Evolutionary conservation across 1,140 invertebrate species (phyloP), one percentile per base, ranked within the genome.

Genomic region (Drosophila ogumai): DNA sequence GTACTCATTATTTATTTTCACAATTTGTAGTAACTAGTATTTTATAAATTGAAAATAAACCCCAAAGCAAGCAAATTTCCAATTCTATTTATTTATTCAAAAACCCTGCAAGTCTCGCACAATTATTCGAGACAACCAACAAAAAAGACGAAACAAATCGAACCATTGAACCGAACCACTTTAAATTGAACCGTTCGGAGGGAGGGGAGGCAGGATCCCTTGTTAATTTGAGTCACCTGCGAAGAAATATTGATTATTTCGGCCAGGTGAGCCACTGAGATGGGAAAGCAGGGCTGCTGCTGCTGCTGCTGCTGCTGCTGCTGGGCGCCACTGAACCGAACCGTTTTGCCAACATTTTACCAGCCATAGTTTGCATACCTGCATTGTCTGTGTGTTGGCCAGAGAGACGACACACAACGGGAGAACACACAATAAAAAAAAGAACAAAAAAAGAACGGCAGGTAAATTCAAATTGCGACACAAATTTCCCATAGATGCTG

Each of bases 171-270:
- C 68, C 50, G 66, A 58, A 50, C 15, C 68, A 19, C 19, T 72
- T 71, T 71, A 71, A 71, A 57, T 71, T 57, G 68, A 71, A 34
- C 52, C 43, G 22, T 40, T 43, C 58, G 9, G 7, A 6, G 32
- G 2, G 25, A 9, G 25, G 10, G 17, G 25, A 64, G 57, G 25
- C 8, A 9, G 36, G 43, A 55, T 72, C 66, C 38, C 69, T 50
- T 72, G 67, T 72, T 72, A 58, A 72, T 72, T 72, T 72, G 69
- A 72, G 69, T 73, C 52, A 59, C 67, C 71, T 73, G 67, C 69
- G 54, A 72, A 73, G 69, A 73, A 73, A 72, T 73, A 73, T 73
- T 72, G 69, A 74, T 74, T 74, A 74, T 74, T 73, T 61, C 22
- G 57, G 13, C 47, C 47, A 58, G 22, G 22, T 56, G 50, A 68